These are phyloP conservation scores for Butastur rufipennis DNA, from an alignment of 2,113 vertebrate genomes.

Conservation along the genomic window DNA sequence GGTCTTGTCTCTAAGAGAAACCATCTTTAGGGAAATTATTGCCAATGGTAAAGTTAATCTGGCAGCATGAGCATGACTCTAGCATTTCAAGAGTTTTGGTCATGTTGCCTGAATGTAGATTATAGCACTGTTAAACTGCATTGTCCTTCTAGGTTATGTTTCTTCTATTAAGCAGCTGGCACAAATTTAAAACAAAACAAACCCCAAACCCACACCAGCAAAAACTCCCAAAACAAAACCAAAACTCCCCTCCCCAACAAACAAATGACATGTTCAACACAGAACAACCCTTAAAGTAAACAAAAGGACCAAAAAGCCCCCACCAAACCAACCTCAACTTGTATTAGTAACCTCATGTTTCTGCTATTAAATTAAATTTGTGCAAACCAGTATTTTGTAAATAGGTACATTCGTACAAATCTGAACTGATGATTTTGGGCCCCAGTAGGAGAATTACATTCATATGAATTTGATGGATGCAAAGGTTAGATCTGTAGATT, in stretches of 20 bases:
- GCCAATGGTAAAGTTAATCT: background rate
- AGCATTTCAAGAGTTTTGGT: background rate
- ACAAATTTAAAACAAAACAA: background rate
- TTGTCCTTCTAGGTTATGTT: background rate
- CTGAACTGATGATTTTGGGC: background rate
- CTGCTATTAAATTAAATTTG: background rate
- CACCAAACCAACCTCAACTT: background rate
- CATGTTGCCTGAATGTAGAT: background rate
- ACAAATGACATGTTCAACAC: background rate
- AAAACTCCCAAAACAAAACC: background rate
- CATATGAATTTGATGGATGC: background rate
- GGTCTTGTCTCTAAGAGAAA: background rate
- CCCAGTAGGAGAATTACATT: background rate
- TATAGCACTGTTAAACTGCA: background rate
- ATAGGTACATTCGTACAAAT: background rate
- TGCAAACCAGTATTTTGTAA: background rate
- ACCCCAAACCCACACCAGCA: too few relatives aligned
- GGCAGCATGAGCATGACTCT: background rate
- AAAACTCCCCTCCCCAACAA: background rate
- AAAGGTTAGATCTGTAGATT: background rate
- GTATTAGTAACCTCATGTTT: background rate
- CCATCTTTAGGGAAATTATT: too few relatives aligned
- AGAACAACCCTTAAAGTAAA: background rate
- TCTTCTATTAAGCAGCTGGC: background rate
- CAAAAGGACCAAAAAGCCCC: background rate